These are phyloP conservation scores for Stomorhina lunata DNA, from an alignment of 2,888 invertebrate species.

Conservation along the genomic window DNA sequence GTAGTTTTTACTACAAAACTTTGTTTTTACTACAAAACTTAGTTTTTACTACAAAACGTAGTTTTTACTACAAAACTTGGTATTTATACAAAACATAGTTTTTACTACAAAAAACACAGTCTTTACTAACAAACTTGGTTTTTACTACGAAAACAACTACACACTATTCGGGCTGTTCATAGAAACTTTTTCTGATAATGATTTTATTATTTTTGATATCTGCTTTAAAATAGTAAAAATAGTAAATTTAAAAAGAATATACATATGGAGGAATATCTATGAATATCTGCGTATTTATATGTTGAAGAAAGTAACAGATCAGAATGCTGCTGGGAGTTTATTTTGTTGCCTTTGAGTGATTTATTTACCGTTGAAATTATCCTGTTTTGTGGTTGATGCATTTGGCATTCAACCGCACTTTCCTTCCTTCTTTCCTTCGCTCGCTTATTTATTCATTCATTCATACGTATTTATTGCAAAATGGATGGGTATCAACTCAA, in stretches of 20 bases:
- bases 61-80: no score
- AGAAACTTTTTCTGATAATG: neutral
- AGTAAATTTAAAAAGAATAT: no score
- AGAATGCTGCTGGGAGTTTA: conserved; percentile 57
- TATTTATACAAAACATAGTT: no score
- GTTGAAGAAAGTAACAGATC: conserved; percentile 53
- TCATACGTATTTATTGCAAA: conserved; percentile 63
- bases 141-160: no score
- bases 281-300: neutral
- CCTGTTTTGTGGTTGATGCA: conserved; percentile 68
- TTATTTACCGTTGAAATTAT: conserved; percentile 78
- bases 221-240: no score
- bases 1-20: no score
- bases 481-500: conserved; percentile 45
- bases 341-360: conserved; percentile 72
- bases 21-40: no score
- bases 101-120: no score
- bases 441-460: conserved; percentile 64
- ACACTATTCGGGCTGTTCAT: neutral
- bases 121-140: neutral
- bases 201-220: no score
- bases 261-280: no score
- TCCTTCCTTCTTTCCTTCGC: no score
- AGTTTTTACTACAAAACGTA: no score
- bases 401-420: conserved; percentile 30